Evolutionary conservation across 1,140 invertebrate species (phyloP).

Genomic region (Phymorhynchus buccinoides): DNA sequence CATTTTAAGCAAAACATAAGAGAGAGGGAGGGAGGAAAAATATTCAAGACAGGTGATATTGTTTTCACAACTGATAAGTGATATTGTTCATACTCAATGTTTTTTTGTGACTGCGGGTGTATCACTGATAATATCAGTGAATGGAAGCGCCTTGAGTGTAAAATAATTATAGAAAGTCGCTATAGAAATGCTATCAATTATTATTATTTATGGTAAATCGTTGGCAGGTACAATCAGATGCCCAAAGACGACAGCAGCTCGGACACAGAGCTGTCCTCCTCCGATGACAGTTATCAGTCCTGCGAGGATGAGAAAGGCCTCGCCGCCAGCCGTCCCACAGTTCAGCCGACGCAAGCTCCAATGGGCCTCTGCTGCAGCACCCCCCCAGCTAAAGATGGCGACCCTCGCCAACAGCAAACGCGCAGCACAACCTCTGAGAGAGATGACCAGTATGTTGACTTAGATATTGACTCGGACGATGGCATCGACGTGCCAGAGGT

Average conservation of each 20-base stretch:
- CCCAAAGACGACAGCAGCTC: background rate
- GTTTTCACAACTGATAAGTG: too few species aligned
- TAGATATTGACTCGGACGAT: background rate
- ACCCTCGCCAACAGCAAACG: too few species aligned
- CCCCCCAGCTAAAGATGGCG: too few species aligned
- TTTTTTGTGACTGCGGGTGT: too few species aligned
- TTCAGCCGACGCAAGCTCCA: background rate
- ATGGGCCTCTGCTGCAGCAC: background rate
- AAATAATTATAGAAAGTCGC: background rate
- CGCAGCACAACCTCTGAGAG: background rate
- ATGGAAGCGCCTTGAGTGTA: background rate
- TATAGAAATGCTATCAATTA: too few species aligned
- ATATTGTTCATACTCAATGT: too few species aligned
- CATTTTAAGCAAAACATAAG: too few species aligned
- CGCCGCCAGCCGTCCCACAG: too few species aligned
- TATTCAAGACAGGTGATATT: too few species aligned
- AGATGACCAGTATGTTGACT: background rate
- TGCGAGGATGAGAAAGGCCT: background rate
- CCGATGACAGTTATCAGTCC: background rate
- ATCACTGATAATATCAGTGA: background rate
- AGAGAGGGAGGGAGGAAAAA: too few species aligned
- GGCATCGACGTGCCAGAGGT: too few species aligned
- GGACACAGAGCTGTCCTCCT: background rate
- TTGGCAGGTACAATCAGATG: background rate
- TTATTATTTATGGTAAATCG: background rate